A percentile compares a stretch with the other conserved stretches of the same genome.
Evolutionary conservation across 1,140 invertebrate genomes (phyloP).

Genomic region (Dinothrombium tinctorium): DNA sequence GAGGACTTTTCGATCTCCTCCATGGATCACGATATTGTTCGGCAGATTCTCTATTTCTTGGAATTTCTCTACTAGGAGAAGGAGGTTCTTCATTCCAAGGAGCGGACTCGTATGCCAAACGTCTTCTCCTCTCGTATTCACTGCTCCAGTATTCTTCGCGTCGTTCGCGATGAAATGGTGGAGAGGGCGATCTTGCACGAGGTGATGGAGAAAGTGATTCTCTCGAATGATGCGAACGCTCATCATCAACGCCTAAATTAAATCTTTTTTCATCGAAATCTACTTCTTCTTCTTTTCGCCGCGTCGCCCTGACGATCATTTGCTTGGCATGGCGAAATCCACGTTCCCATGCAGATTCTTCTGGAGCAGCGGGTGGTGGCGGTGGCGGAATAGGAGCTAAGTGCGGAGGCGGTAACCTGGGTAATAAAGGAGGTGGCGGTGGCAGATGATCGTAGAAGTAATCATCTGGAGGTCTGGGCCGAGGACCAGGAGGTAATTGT

Average conservation of each 20-base stretch:
- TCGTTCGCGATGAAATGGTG: not conserved
- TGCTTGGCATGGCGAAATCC: slow-evolving; percentile 72
- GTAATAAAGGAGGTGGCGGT: not conserved
- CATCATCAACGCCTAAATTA: slow-evolving; percentile 44
- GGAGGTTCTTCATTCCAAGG: slow-evolving; percentile 11
- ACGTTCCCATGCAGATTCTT: slow-evolving; percentile 75
- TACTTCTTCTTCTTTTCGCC: slow-evolving; percentile 77
- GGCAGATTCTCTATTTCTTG: not conserved
- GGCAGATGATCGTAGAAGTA: not conserved
- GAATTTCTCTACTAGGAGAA: not conserved
- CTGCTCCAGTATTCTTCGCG: not conserved
- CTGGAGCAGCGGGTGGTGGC: not conserved
- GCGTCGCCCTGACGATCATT: slow-evolving; percentile 64
- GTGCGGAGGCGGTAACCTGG: slow-evolving; percentile 4
- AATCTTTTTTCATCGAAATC: slow-evolving; percentile 81
- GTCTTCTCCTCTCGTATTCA: slow-evolving; percentile 9
- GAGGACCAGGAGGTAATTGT: too few species aligned
- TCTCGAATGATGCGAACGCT: not conserved
- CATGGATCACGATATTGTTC: slow-evolving; percentile 11
- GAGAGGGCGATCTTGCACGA: not conserved
- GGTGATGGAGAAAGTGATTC: slow-evolving; percentile 2
- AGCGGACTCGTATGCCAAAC: slow-evolving; percentile 11
- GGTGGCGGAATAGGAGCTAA: slow-evolving; percentile 18
- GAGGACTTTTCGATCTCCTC: slow-evolving; percentile 13
- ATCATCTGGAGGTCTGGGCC: too few species aligned